phyloP scores from a whole-genome alignment of 2,797 vertebrate species.

The Squalus acanthias region DNA sequence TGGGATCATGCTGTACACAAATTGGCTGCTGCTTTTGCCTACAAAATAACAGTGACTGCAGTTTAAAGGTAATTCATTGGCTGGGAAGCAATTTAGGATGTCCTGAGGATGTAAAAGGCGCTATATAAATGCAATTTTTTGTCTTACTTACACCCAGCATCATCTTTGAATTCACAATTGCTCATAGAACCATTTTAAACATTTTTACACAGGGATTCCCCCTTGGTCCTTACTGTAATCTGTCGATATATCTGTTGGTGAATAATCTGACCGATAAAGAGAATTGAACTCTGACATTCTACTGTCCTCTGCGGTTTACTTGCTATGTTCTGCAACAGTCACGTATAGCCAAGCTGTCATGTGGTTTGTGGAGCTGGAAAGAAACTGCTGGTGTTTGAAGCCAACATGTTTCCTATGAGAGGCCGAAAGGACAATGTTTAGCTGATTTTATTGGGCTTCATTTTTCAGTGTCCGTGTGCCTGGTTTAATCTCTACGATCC shows the following conservation, averaged over 20 bases:
- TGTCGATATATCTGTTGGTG: background rate
- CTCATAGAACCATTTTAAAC: background rate
- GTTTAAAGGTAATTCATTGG: too few relatives aligned
- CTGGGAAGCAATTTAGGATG: too few relatives aligned
- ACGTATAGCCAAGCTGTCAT: background rate
- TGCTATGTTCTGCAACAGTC: background rate
- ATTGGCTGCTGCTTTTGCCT: too few relatives aligned
- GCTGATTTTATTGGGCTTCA: background rate
- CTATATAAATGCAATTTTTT: background rate
- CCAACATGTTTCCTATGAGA: background rate
- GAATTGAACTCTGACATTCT: background rate
- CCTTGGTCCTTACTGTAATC: background rate
- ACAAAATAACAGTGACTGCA: too few relatives aligned
- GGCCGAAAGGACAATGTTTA: background rate
- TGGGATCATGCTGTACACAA: too few relatives aligned
- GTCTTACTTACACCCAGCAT: background rate
- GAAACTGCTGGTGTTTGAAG: background rate
- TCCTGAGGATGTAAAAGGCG: background rate
- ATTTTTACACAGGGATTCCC: background rate
- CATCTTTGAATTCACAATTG: background rate
- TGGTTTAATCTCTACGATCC: background rate
- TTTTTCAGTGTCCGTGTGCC: background rate
- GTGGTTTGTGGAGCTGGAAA: background rate
- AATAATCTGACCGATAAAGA: background rate
- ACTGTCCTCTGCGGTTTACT: background rate